Percentiles rank a stretch among this genome's conserved stretches.
phyloP scores from a whole-genome alignment of 1,140 invertebrate species.

The Sipha flava region DNA sequence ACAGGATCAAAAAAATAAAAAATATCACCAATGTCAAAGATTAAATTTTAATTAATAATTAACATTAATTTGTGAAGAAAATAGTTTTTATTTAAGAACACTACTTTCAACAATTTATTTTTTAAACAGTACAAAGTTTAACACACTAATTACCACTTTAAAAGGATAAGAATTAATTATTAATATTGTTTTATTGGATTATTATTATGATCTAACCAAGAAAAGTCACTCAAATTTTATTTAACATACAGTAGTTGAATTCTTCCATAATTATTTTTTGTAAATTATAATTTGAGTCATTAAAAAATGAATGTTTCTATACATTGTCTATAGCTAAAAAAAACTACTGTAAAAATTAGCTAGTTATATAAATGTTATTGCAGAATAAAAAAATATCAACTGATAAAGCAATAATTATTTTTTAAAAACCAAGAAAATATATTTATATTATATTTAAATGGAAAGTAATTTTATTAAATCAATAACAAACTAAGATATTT shows the following conservation, averaged over 20 bases:
- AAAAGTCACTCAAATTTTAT: not conserved
- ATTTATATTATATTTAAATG: not conserved
- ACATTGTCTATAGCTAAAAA: too few relatives aligned
- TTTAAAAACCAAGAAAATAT: not conserved
- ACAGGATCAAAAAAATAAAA: constrained; percentile 8
- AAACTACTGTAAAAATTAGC: too few relatives aligned
- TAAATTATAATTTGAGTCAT: too few relatives aligned
- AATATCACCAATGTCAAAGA: constrained; percentile 7
- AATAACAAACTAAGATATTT: not conserved
- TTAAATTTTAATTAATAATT: not conserved
- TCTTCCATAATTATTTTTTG: not conserved
- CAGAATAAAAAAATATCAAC: not conserved
- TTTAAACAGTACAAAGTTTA: not conserved
- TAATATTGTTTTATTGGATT: not conserved
- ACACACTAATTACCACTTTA: not conserved
- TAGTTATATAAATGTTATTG: not conserved
- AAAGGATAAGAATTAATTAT: not conserved
- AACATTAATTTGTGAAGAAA: not conserved
- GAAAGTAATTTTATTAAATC: not conserved
- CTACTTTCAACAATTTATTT: not conserved
- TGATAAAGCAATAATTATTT: not conserved
- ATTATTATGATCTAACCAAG: not conserved
- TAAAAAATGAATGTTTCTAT: too few relatives aligned
- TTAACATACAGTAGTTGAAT: not conserved
- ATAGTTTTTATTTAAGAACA: not conserved